Evolutionary conservation across 2,888 invertebrate genomes (phyloP).

Genomic region (Lamellibrachia satsuma): DNA sequence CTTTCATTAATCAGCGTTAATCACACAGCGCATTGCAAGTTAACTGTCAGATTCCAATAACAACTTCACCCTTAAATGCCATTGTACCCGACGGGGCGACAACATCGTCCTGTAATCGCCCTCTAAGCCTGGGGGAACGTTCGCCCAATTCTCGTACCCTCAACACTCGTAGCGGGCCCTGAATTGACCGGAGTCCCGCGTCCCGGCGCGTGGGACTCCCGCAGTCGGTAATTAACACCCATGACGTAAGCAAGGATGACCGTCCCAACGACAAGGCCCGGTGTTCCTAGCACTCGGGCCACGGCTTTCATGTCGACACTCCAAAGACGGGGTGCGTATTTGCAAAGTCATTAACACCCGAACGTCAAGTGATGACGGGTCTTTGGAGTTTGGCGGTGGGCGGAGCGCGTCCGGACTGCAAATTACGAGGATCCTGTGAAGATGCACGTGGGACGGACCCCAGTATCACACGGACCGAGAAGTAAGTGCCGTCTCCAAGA

Average conservation of each 20-base stretch:
- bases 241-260: conserved; percentile 1
- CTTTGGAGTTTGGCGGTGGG: conserved; percentile 11
- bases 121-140: not conserved
- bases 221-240: not conserved
- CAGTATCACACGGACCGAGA: not conserved
- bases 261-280: not conserved
- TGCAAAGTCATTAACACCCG: not conserved
- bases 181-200: not conserved
- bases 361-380: not conserved
- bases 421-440: not conserved
- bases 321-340: not conserved
- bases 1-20: not conserved
- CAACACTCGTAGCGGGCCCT: not conserved
- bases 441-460: not conserved
- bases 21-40: not conserved
- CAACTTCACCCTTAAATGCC: not conserved
- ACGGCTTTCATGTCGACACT: not conserved
- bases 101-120: not conserved
- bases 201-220: not conserved
- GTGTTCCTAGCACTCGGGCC: not conserved
- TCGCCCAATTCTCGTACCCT: not conserved
- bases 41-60: not conserved
- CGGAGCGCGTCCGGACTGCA: not conserved
- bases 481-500: not conserved
- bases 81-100: not conserved